Conservation (phyloP, 2,888 invertebrate species). For the Macaria notata region DNA sequence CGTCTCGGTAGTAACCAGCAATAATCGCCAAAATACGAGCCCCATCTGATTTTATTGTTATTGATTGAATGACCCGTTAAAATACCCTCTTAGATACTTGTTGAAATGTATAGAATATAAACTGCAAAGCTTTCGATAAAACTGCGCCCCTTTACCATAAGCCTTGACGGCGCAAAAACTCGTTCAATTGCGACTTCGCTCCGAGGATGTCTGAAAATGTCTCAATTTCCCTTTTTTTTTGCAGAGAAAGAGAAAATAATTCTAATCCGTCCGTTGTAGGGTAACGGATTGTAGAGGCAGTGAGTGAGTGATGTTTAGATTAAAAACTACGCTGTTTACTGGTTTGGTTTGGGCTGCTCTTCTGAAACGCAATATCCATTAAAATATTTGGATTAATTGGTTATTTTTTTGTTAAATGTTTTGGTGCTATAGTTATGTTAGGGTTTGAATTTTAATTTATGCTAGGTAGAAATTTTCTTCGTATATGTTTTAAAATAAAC, state of each 20-base stretch:
- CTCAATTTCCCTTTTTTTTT: conserved; percentile 25
- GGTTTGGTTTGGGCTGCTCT: no score
- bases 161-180: conserved; percentile 29
- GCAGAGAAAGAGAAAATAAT: conserved; percentile 20
- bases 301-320: conserved; percentile 1
- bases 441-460: no score
- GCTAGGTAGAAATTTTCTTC: no score
- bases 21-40: conserved; percentile 27
- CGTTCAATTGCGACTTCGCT: conserved; percentile 26
- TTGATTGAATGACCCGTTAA: conserved; percentile 33
- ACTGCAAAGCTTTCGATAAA: conserved; percentile 33
- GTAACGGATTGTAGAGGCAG: conserved; percentile 13
- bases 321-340: background rate
- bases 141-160: conserved; percentile 30
- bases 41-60: conserved; percentile 36
- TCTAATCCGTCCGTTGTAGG: conserved; percentile 19
- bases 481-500: no score
- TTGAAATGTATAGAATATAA: conserved; percentile 34
- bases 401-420: no score
- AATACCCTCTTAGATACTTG: conserved; percentile 31
- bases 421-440: no score
- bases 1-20: conserved; percentile 22
- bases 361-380: no score
- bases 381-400: no score
- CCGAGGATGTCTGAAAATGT: conserved; percentile 26